Evolutionary conservation across 1,140 invertebrate genomes (phyloP).

Genomic region (Heliconius congener): DNA sequence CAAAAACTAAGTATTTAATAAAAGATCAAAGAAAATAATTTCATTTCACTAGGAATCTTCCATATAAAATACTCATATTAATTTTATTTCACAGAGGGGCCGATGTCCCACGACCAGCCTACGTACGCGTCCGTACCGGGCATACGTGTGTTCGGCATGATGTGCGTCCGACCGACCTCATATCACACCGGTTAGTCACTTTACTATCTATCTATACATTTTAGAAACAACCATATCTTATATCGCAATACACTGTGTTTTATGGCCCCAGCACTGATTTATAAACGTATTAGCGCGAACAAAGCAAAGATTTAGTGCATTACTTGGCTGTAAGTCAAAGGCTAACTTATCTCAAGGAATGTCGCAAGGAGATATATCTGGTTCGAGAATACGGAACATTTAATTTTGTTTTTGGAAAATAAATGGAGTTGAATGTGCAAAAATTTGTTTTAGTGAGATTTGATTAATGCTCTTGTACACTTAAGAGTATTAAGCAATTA

Average conservation of each 20-base stretch:
- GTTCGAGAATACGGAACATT: slow-evolving; percentile 20
- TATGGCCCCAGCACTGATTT: slow-evolving; percentile 33
- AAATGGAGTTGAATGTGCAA: slow-evolving; percentile 1
- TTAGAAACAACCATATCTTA: slow-evolving; percentile 34
- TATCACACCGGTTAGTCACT: slow-evolving; percentile 60
- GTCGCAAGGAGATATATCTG: slow-evolving; percentile 25
- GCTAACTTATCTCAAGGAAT: slow-evolving; percentile 31
- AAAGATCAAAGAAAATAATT: no score
- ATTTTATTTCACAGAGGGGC: slow-evolving; percentile 86
- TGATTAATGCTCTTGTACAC: background rate
- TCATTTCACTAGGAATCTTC: background rate
- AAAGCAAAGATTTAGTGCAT: slow-evolving; percentile 31
- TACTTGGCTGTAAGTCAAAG: slow-evolving; percentile 29
- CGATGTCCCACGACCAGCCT: slow-evolving; percentile 95
- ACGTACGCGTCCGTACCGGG: slow-evolving; percentile 96
- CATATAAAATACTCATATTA: slow-evolving; percentile 9
- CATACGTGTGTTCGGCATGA: slow-evolving; percentile 96
- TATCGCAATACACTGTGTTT: slow-evolving; percentile 32
- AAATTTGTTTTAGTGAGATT: slow-evolving; percentile 7
- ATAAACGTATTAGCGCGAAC: slow-evolving; percentile 34
- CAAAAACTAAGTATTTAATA: no score
- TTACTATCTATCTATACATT: slow-evolving; percentile 26
- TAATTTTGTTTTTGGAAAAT: slow-evolving; percentile 5
- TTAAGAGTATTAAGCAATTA: background rate
- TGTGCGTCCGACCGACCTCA: slow-evolving; percentile 87